Percentiles rank a stretch among this genome's conserved stretches.
Conservation (phyloP, 2,888 invertebrate species). For the Crossocerus cetratus region DNA sequence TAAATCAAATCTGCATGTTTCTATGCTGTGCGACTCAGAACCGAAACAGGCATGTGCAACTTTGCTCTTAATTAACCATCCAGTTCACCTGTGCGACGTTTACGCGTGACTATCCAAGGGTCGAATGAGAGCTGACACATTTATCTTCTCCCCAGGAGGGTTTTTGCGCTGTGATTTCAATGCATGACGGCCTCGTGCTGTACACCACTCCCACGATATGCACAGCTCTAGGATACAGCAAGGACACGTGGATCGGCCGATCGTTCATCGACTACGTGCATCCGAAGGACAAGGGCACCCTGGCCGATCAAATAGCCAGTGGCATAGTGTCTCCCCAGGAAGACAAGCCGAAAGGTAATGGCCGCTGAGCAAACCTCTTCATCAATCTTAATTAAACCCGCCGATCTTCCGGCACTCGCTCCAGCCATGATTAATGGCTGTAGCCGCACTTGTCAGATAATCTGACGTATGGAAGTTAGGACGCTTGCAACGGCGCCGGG, state of each 20-base stretch:
- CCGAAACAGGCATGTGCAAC: too few relatives aligned
- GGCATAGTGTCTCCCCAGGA: constrained; percentile 82
- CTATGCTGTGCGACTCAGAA: too few relatives aligned
- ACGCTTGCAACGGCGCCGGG: background rate
- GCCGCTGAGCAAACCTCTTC: too few relatives aligned
- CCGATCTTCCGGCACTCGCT: too few relatives aligned
- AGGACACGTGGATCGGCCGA: constrained; percentile 90
- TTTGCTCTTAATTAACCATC: too few relatives aligned
- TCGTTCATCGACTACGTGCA: constrained; percentile 93
- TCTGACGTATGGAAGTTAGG: too few relatives aligned
- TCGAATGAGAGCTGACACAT: constrained; percentile 5
- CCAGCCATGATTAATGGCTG: too few relatives aligned
- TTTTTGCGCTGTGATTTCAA: constrained; percentile 89
- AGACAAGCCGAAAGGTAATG: constrained; percentile 71
- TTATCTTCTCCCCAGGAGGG: constrained; percentile 79
- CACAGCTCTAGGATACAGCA: constrained; percentile 85
- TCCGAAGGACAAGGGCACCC: constrained; percentile 85
- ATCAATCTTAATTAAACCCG: too few relatives aligned
- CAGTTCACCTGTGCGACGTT: too few relatives aligned
- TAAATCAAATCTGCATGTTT: too few relatives aligned
- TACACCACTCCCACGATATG: constrained; percentile 86
- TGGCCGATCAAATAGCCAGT: constrained; percentile 87
- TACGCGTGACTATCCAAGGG: too few relatives aligned
- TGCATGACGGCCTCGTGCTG: constrained; percentile 89
- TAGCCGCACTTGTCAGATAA: too few relatives aligned